phyloP scores from a whole-genome alignment of 2,113 vertebrate species.

The Fulica atra region DNA sequence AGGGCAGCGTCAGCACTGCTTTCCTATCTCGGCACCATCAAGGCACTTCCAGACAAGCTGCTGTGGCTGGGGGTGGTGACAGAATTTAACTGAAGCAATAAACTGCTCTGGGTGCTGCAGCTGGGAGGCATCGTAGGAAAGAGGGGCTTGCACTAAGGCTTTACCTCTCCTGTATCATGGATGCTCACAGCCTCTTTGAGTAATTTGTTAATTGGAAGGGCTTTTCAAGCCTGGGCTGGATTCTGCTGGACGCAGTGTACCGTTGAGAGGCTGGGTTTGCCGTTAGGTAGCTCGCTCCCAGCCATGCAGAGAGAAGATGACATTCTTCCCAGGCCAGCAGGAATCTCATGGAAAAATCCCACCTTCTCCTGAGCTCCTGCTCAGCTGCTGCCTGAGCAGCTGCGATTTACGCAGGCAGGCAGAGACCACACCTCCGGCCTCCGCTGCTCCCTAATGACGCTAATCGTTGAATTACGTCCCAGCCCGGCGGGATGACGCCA shows the following conservation, averaged over 20 bases:
- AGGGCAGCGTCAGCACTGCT: not conserved
- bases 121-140: not conserved
- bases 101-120: not conserved
- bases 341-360: not conserved
- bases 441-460: not conserved
- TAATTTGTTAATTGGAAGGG: not conserved
- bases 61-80: not conserved
- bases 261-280: not conserved
- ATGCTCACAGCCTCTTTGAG: not conserved
- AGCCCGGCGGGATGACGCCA: not conserved
- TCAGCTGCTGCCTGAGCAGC: not conserved
- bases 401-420: too few species aligned
- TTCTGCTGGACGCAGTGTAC: not conserved
- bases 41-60: not conserved
- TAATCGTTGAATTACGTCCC: too few species aligned
- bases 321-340: not conserved
- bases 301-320: not conserved
- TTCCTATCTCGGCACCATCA: not conserved
- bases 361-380: not conserved
- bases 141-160: not conserved
- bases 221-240: not conserved
- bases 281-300: not conserved
- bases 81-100: not conserved
- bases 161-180: not conserved
- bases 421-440: not conserved